Percentiles rank a stretch among this genome's conserved stretches.
phyloP scores from a whole-genome alignment of 2,113 vertebrate species.

The Ia io region DNA sequence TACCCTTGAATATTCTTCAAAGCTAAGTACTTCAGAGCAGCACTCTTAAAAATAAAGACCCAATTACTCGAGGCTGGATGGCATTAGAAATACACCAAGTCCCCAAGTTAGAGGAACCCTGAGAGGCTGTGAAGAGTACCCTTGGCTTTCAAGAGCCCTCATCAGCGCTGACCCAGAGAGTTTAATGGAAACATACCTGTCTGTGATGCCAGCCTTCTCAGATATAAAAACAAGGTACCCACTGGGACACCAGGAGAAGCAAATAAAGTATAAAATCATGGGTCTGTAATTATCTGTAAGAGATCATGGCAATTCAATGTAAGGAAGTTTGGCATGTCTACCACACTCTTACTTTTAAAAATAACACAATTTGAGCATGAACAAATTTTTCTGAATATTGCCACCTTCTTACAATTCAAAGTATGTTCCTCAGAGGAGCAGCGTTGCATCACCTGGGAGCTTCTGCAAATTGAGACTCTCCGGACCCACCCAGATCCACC shows the following conservation, averaged over 20 bases:
- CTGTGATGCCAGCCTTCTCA: not conserved
- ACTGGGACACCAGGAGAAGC: not conserved
- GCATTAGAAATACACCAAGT: not conserved
- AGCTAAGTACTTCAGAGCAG: slow-evolving; percentile 42
- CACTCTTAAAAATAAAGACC: slow-evolving; percentile 49
- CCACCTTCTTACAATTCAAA: not conserved
- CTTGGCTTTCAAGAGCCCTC: not conserved
- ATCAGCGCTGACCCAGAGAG: not conserved
- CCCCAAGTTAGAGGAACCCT: not conserved
- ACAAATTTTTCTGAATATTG: not conserved
- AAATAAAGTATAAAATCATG: not conserved
- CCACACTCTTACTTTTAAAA: not conserved
- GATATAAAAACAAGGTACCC: not conserved
- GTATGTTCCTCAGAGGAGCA: not conserved
- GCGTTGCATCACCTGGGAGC: not conserved
- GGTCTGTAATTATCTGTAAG: not conserved
- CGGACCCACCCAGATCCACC: not conserved
- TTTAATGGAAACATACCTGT: not conserved
- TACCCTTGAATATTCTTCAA: slow-evolving; percentile 46
- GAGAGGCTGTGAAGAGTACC: not conserved
- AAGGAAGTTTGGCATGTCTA: not conserved
- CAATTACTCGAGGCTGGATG: slow-evolving; percentile 16
- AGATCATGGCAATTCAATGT: not conserved
- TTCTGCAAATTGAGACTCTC: not conserved
- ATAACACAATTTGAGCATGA: not conserved